These are phyloP conservation scores for Elachura formosa DNA, from an alignment of 2,113 vertebrate species.

Conservation along the genomic window DNA sequence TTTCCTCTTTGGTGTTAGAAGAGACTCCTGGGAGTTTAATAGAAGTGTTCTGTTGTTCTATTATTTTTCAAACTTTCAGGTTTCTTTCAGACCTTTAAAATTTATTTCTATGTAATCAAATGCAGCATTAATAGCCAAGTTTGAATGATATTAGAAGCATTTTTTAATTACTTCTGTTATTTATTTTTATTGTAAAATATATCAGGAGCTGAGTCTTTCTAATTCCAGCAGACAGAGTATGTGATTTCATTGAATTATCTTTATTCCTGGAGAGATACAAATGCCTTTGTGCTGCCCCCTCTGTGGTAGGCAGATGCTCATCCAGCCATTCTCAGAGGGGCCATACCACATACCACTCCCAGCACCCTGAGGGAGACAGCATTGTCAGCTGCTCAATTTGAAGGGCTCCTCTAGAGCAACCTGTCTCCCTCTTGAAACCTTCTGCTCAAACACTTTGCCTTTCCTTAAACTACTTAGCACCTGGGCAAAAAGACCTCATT, in stretches of 20 bases:
- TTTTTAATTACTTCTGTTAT: not conserved
- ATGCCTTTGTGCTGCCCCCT: not conserved
- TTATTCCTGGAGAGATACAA: fast-evolving
- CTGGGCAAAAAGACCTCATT: not conserved
- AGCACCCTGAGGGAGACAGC: not conserved
- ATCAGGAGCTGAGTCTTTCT: not conserved
- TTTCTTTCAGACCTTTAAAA: not conserved
- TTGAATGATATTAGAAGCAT: not conserved
- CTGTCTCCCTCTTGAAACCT: not conserved
- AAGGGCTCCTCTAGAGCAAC: not conserved
- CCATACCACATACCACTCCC: not conserved
- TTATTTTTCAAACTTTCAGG: not conserved
- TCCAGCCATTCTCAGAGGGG: not conserved
- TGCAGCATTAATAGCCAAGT: not conserved
- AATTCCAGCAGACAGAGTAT: not conserved
- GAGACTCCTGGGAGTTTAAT: not conserved
- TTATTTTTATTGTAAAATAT: not conserved
- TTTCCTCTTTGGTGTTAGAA: not conserved
- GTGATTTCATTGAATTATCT: not conserved
- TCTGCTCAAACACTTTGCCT: not conserved
- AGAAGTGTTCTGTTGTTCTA: not conserved
- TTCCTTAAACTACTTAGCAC: not conserved
- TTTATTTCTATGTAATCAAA: constrained; percentile 10
- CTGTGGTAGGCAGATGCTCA: fast-evolving
- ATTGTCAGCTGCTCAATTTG: not conserved